Evolutionary conservation across 2,797 vertebrate species (phyloP), one percentile per base, ranked within the genome.

Genomic region (Gouania willdenowi): DNA sequence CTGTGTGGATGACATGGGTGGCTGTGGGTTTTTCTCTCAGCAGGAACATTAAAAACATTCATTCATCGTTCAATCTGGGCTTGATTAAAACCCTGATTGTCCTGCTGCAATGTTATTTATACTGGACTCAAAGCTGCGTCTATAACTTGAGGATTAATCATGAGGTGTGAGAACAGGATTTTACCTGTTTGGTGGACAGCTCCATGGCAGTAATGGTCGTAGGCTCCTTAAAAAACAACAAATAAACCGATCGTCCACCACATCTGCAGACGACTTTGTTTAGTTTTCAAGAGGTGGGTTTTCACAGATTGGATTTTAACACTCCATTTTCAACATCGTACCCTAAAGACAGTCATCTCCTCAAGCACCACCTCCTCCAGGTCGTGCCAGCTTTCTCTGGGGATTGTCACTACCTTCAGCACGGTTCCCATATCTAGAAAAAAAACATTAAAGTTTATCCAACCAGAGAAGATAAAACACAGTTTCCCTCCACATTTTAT

Each of bases 351-450:
- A 24, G 93, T 92, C 92, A 98, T 95, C 88, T 99, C 96, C 76
- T 99, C 97, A 65, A 99, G 75, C 46, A 98, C 90, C 53, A 99
- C 96, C 83, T 99, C 97, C 65, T 99, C 97, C 71, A 99, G 88
- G 71, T 98, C 94, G 28, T 96, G 92, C 96, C 97, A 99, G 55
- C 93, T 98, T 77, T 98, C 95, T 74, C 93, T 92, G 54, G 97
- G 96, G 82, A 99, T 93, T 14, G 93, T 98, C 77, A 99, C 97
- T 66, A 99, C 95, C 88, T 99, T 99, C 71, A 99, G 90, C 75
- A 99, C 90, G 0, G 93, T 98, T 59, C 97, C 96, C 70, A 91
- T 75, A 81, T 99, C 97, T 99, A 78, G 48, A 62, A 60, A 40
- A 80, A 48, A 27, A 22, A n/a, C n/a, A n/a, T n/a, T n/a, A n/a